Percentiles rank a stretch among this genome's conserved stretches.
Evolutionary conservation across 2,888 invertebrate genomes (phyloP).

Genomic region (Panorpa germanica): DNA sequence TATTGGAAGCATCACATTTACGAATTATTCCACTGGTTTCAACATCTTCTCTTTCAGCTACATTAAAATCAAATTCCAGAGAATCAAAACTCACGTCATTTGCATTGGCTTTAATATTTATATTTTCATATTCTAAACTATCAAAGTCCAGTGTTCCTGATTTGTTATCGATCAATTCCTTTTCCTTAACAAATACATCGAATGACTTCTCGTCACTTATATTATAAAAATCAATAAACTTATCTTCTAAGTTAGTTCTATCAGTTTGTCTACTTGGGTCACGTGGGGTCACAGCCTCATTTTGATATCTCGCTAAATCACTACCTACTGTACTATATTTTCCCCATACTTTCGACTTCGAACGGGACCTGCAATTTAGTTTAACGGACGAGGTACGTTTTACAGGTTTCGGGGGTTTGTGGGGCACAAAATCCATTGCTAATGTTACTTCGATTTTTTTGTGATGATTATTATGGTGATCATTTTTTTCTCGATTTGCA

Average conservation of each 20-base stretch:
- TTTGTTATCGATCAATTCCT: conserved; percentile 35
- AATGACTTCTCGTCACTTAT: conserved; percentile 33
- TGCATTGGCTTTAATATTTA: conserved; percentile 23
- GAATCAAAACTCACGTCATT: conserved; percentile 30
- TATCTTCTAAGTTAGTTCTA: conserved; percentile 5
- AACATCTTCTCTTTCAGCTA: background rate
- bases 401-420: conserved; percentile 55
- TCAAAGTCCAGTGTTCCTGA: conserved; percentile 42
- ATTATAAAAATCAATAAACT: conserved; percentile 22
- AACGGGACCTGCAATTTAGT: conserved; percentile 28
- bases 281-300: background rate
- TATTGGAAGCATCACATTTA: too few relatives aligned
- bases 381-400: conserved; percentile 45
- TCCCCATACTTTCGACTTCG: conserved; percentile 18
- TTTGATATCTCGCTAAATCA: too few relatives aligned
- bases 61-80: conserved; percentile 23
- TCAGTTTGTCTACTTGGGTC: conserved; percentile 12
- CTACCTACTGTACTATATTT: conserved; percentile 23
- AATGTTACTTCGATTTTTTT: conserved; percentile 23
- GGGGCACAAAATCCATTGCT: conserved; percentile 39
- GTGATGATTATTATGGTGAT: conserved; percentile 17
- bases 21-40: too few relatives aligned
- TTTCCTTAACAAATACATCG: conserved; percentile 39
- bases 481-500: conserved; percentile 23
- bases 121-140: conserved; percentile 33